Evolutionary conservation across 2,113 vertebrate species (phyloP), one percentile per base, ranked within the genome.

Genomic region (Hydrolagus affinis): DNA sequence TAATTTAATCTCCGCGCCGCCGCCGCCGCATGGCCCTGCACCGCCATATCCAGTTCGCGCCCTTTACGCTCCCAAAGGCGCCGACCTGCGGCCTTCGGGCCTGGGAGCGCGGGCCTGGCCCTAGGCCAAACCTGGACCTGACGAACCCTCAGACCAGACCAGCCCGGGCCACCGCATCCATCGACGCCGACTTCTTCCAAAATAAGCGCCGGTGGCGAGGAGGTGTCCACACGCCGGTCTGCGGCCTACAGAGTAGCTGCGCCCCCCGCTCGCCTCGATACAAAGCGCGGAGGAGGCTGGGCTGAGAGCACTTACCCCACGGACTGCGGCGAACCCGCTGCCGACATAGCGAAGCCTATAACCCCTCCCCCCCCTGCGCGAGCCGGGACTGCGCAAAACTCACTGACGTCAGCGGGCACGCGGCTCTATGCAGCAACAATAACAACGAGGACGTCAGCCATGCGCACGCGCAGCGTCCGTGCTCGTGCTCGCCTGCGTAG

Each of bases 271-370:
- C 44, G 44, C 44, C 44, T 44, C 44, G 44, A 6, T 44, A 44
- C 44, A 44, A 44, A 44, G 44, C 44, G 44, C 44, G 44, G 44
- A 14, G 1, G 71, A 15, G 28, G 28, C 12, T 1, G 71, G 23
- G 4, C 4, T 17, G 1, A 44, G 28, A 11, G 11, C 73, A 56
- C 78, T 83, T 64, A 83, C 78, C 78, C 78, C 62, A 15, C 28
- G 10, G 25, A 66, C 14, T 68, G 62, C 17, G 78, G 78, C 60
- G 78, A 83, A 30, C 62, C 78, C 0, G 44, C 44, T 44, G 78
- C 78, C 78, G 78, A 66, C 78, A 83, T 83, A 17, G 60, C 66
- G 62, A 83, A 64, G 11, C 7, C 62, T 23, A 17, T 23, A n/a
- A n/a, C n/a, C n/a, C n/a, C n/a, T n/a, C n/a, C 44, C 6, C 44